These are phyloP conservation scores for Labrus mixtus DNA, from an alignment of 2,113 vertebrate genomes.

Conservation along the genomic window DNA sequence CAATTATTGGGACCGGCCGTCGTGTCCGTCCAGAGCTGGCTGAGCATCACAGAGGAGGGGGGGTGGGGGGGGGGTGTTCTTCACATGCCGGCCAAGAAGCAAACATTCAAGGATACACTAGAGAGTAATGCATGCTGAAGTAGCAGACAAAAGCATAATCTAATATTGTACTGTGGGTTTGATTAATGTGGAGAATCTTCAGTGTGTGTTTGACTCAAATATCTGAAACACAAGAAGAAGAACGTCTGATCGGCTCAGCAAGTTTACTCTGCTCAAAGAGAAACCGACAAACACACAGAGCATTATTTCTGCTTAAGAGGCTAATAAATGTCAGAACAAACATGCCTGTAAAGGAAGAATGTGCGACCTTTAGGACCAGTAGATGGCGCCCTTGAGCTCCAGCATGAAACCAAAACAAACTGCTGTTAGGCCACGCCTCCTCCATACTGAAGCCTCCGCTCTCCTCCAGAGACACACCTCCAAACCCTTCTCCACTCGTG, in stretches of 20 bases:
- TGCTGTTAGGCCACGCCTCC: no score
- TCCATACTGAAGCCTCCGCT: no score
- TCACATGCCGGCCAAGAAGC: slow-evolving; percentile 29
- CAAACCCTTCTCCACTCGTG: no score
- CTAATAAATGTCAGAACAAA: no score
- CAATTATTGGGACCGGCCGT: slow-evolving; percentile 60
- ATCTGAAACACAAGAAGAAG: slow-evolving; percentile 11
- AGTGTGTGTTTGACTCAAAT: slow-evolving; percentile 25
- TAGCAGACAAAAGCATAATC: slow-evolving; percentile 60
- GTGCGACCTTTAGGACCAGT: no score
- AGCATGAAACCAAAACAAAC: no score
- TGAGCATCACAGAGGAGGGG: background rate
- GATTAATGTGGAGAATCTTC: slow-evolving; percentile 53
- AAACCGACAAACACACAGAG: background rate
- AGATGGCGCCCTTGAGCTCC: no score
- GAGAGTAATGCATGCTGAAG: slow-evolving; percentile 64
- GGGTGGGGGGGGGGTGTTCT: background rate
- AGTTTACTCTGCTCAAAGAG: background rate
- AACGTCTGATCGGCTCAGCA: background rate
- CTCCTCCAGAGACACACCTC: no score
- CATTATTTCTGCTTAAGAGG: background rate
- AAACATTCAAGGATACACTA: slow-evolving; percentile 8
- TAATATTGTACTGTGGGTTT: slow-evolving; percentile 53
- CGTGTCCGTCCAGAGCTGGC: slow-evolving; percentile 38
- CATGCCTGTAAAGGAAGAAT: no score